Evolutionary conservation across 2,113 vertebrate species (phyloP).

Genomic region (Daphoenositta chrysoptera): DNA sequence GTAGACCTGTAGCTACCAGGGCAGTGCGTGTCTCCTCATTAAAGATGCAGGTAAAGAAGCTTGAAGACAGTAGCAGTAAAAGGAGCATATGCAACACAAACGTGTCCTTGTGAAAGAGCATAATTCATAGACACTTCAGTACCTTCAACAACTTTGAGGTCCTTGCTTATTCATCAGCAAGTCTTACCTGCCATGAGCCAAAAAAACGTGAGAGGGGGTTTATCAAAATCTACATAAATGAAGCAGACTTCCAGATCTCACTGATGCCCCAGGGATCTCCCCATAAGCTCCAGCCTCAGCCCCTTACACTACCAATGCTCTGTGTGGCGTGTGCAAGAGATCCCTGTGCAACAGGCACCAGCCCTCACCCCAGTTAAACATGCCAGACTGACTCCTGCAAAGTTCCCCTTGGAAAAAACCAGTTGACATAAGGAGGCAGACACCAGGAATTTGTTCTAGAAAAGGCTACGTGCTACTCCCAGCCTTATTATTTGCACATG

Average conservation of each 20-base stretch:
- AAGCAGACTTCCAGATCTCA: neutral
- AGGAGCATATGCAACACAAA: conserved; percentile 17
- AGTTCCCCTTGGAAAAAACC: neutral
- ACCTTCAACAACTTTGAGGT: conserved; percentile 23
- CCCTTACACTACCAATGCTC: neutral
- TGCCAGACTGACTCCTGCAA: neutral
- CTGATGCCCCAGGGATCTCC: neutral
- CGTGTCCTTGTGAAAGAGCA: conserved; percentile 9
- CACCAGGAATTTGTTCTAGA: neutral
- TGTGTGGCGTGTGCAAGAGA: neutral
- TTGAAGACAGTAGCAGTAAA: conserved; percentile 24
- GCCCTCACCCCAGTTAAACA: neutral
- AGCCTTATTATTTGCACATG: neutral
- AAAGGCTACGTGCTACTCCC: neutral
- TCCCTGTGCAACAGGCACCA: neutral
- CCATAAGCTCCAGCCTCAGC: neutral
- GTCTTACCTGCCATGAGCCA: neutral
- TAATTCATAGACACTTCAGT: conserved; percentile 54
- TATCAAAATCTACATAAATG: neutral
- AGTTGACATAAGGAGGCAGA: neutral
- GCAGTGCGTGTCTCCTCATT: neutral
- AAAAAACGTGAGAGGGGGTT: neutral
- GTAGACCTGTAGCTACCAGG: neutral
- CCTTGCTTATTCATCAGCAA: conserved; percentile 38
- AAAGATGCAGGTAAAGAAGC: conserved; percentile 15